These are phyloP conservation scores for Leucophenga maculata DNA, from an alignment of 2,888 invertebrate species.

Conservation along the genomic window DNA sequence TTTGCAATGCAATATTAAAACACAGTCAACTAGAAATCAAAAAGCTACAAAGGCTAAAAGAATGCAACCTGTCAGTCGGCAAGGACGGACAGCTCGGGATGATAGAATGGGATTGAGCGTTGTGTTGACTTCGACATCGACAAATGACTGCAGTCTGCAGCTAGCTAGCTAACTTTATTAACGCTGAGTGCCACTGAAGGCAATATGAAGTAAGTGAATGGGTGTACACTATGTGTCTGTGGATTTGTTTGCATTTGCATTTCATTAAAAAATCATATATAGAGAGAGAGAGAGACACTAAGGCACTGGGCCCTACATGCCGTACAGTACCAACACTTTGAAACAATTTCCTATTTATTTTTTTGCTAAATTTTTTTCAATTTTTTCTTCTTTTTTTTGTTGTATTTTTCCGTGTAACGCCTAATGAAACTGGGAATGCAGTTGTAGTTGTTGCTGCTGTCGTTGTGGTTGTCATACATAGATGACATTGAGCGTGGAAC, in stretches of 20 bases:
- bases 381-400: neutral
- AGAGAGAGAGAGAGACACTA: slow-evolving; percentile 30
- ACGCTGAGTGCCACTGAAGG: slow-evolving; percentile 48
- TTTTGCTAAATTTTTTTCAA: no score
- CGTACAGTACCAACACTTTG: neutral
- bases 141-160: no score
- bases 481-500: slow-evolving; percentile 35
- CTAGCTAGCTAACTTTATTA: slow-evolving; percentile 46
- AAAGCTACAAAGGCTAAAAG: no score
- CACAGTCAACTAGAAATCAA: no score
- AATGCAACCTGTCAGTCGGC: no score
- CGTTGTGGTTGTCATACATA: slow-evolving; percentile 20
- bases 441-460: slow-evolving; percentile 27
- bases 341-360: no score
- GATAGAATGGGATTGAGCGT: neutral
- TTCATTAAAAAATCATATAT: slow-evolving; percentile 54
- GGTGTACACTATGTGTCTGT: neutral
- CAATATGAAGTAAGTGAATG: slow-evolving; percentile 3
- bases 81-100: no score
- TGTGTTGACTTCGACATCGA: no score
- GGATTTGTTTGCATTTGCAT: slow-evolving; percentile 56
- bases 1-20: no score
- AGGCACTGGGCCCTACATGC: slow-evolving; percentile 18
- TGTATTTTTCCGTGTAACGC: slow-evolving; percentile 15
- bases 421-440: slow-evolving; percentile 38